Percentiles rank a stretch among this genome's conserved stretches.
These are phyloP conservation scores for Ophioninae sp. DNA, from an alignment of 2,888 invertebrate genomes.

Conservation along the genomic window DNA sequence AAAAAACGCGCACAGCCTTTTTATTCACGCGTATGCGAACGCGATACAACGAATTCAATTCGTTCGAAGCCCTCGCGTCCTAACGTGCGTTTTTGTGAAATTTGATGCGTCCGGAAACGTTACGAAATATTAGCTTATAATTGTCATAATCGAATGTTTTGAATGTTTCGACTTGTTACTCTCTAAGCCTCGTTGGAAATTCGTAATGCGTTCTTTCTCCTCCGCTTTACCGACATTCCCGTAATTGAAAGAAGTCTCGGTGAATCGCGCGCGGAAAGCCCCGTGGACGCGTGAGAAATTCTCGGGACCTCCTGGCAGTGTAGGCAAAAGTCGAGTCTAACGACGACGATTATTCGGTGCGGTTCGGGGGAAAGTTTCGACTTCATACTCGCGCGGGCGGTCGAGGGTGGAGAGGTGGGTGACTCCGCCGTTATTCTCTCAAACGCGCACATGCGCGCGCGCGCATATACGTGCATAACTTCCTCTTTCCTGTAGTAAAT, in stretches of 20 bases:
- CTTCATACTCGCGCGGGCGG: background rate
- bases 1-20: too few species aligned
- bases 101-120: too few species aligned
- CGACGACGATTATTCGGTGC: background rate
- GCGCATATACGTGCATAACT: background rate
- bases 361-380: constrained; percentile 7
- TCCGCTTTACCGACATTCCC: background rate
- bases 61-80: too few species aligned
- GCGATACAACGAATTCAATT: too few species aligned
- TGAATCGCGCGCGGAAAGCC: background rate
- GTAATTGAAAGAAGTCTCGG: background rate
- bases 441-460: background rate
- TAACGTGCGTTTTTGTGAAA: too few species aligned
- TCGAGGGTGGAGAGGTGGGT: too few species aligned
- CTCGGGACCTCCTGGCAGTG: background rate
- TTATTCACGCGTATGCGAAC: too few species aligned
- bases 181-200: too few species aligned
- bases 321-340: constrained; percentile 1
- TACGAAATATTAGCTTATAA: too few species aligned
- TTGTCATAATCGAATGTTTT: too few species aligned
- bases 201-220: too few species aligned
- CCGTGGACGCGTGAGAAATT: background rate
- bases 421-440: background rate
- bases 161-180: too few species aligned
- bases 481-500: constrained; percentile 28